A percentile compares a stretch with the other conserved stretches of the same genome.
Evolutionary conservation across 1,140 invertebrate genomes (phyloP).

Genomic region (Macrostomum lignano): DNA sequence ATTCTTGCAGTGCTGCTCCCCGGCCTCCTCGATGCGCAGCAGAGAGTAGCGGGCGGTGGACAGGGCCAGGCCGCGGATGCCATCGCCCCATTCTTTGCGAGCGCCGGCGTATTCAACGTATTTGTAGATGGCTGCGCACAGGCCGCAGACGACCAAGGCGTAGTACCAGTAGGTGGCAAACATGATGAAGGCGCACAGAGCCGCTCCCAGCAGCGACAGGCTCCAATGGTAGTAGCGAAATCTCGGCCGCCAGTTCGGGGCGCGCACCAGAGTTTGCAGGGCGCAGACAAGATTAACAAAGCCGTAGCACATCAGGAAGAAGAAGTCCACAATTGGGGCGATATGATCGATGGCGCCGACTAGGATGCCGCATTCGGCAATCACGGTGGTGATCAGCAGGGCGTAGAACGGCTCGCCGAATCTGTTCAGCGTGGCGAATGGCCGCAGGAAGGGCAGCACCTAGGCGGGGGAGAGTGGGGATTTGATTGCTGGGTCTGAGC

Average conservation of each 20-base stretch:
- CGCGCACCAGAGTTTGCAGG: slow-evolving; percentile 60
- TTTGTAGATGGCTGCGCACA: slow-evolving; percentile 48
- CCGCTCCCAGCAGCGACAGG: slow-evolving; percentile 59
- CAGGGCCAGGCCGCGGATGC: slow-evolving; percentile 70
- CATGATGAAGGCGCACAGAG: slow-evolving; percentile 84
- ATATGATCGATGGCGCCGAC: slow-evolving; percentile 35
- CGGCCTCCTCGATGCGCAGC: slow-evolving; percentile 63
- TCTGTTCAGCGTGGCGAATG: slow-evolving; percentile 65
- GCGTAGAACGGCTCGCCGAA: slow-evolving; percentile 77
- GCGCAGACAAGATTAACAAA: slow-evolving; percentile 95
- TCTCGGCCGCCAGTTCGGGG: slow-evolving; percentile 86
- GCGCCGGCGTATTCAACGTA: slow-evolving; percentile 98
- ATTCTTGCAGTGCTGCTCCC: slow-evolving; percentile 92
- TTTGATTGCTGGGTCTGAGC: no score
- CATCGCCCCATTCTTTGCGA: slow-evolving; percentile 99
- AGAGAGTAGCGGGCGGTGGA: slow-evolving; percentile 79
- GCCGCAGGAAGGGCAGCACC: slow-evolving; percentile 72
- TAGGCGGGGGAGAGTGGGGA: no score
- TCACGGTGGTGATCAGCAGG: slow-evolving; percentile 56
- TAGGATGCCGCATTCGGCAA: slow-evolving; percentile 77
- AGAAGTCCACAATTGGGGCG: slow-evolving; percentile 37
- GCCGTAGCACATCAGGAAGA: slow-evolving; percentile 98
- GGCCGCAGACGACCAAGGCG: not conserved
- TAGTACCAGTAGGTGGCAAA: slow-evolving; percentile 90
- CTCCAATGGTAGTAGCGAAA: slow-evolving; percentile 97